Evolutionary conservation across 2,797 vertebrate genomes (phyloP).

Genomic region (Onychomys leucogaster): DNA sequence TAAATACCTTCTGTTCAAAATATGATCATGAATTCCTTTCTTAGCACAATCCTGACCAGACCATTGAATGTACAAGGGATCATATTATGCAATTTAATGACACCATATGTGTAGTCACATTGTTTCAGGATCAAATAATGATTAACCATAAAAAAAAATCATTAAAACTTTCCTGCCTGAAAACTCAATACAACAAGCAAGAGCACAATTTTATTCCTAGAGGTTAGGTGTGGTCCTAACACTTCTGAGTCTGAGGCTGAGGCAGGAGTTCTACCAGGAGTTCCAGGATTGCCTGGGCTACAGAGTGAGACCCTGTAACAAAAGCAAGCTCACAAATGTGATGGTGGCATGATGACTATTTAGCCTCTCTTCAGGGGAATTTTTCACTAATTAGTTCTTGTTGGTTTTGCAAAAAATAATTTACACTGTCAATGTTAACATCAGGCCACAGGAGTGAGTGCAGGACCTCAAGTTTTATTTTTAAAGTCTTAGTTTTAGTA

Average conservation of each 20-base stretch:
- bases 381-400: slow-evolving; percentile 6
- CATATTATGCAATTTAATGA: neutral
- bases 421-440: neutral
- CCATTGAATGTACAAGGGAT: neutral
- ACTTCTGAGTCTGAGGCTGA: neutral
- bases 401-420: neutral
- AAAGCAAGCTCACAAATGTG: neutral
- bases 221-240: neutral
- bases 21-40: neutral
- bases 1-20: slow-evolving; percentile 38
- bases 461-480: neutral
- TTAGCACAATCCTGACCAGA: neutral
- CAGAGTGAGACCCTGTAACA: neutral
- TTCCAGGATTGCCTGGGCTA: neutral
- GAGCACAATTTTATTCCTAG: neutral
- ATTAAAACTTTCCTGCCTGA: neutral
- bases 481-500: neutral
- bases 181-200: slow-evolving; percentile 18
- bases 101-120: neutral
- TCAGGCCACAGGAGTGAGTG: neutral
- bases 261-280: neutral
- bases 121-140: neutral
- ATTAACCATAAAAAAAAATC: neutral
- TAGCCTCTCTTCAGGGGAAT: slow-evolving; percentile 8
- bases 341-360: neutral